These are phyloP conservation scores for Trinectes maculatus DNA, from an alignment of 2,113 vertebrate genomes.

Conservation along the genomic window DNA sequence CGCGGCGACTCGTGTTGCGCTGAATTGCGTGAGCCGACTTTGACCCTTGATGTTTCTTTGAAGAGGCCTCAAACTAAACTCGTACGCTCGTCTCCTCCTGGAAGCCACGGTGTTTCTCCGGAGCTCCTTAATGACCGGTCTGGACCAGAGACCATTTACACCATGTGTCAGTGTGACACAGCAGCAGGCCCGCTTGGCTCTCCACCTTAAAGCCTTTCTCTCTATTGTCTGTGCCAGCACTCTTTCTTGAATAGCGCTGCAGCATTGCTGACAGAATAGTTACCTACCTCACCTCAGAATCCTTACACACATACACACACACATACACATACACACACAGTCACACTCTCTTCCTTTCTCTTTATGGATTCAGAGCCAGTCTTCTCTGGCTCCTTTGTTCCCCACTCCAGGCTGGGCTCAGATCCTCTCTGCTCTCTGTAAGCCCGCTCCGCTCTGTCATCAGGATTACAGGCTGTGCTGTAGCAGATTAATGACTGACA, in stretches of 20 bases:
- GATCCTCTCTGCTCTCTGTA: slow-evolving; percentile 74
- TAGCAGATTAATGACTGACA: slow-evolving; percentile 82
- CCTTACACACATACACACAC: slow-evolving; percentile 16
- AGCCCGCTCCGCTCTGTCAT: slow-evolving; percentile 74
- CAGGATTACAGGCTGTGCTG: slow-evolving; percentile 78
- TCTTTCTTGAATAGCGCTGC: slow-evolving; percentile 64
- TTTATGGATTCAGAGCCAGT: slow-evolving; percentile 69
- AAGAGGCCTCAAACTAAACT: slow-evolving; percentile 51
- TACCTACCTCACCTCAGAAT: slow-evolving; percentile 60
- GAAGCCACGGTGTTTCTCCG: slow-evolving; percentile 6
- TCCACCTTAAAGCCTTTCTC: slow-evolving; percentile 30
- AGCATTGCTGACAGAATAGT: slow-evolving; percentile 72
- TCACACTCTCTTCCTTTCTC: slow-evolving; percentile 36
- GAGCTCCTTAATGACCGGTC: slow-evolving; percentile 25
- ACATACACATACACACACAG: slow-evolving; percentile 18
- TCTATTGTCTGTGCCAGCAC: slow-evolving; percentile 50
- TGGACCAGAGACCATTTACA: slow-evolving; percentile 39
- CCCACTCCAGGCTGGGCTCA: slow-evolving; percentile 76
- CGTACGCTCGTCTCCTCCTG: slow-evolving; percentile 28
- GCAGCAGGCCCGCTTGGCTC: slow-evolving; percentile 26
- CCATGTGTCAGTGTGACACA: slow-evolving; percentile 44
- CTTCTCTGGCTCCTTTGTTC: slow-evolving; percentile 76
- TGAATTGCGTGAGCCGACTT: slow-evolving; percentile 68
- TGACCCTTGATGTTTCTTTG: slow-evolving; percentile 70
- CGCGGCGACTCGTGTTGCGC: slow-evolving; percentile 59